Conservation (phyloP, 2,113 vertebrate species). For the Theristicus caerulescens region DNA sequence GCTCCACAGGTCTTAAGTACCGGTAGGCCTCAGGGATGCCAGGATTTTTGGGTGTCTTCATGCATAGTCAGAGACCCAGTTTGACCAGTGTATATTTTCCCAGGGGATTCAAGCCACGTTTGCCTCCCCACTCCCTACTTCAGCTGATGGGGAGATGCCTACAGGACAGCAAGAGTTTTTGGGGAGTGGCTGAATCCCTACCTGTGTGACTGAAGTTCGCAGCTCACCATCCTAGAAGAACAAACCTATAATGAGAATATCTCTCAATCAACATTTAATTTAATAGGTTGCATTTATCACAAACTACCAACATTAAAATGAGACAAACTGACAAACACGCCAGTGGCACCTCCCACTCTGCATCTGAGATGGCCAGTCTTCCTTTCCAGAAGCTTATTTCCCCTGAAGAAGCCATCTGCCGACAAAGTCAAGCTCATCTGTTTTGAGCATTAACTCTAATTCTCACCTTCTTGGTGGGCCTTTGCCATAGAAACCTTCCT, state of each 20-base stretch:
- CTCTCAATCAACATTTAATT: background rate
- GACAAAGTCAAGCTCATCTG: background rate
- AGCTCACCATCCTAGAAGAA: background rate
- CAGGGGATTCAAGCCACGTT: background rate
- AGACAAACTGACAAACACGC: background rate
- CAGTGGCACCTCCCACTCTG: background rate
- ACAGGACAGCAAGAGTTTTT: background rate
- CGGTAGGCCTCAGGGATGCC: background rate
- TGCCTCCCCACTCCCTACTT: background rate
- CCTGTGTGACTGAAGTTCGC: background rate
- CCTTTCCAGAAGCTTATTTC: background rate
- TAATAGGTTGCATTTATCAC: background rate
- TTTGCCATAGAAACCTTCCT: constrained; percentile 73
- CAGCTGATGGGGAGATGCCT: background rate
- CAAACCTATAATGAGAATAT: background rate
- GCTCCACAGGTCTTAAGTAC: background rate
- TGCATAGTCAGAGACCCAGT: background rate
- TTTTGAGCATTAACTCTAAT: constrained; percentile 44
- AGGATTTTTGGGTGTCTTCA: background rate
- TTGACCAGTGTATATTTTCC: background rate
- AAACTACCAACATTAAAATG: background rate
- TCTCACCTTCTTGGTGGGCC: constrained; percentile 40
- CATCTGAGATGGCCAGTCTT: background rate
- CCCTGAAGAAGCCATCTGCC: constrained; percentile 20
- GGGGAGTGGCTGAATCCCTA: background rate